phyloP scores from a whole-genome alignment of 1,140 invertebrate species.

The Drosophila triauraria region DNA sequence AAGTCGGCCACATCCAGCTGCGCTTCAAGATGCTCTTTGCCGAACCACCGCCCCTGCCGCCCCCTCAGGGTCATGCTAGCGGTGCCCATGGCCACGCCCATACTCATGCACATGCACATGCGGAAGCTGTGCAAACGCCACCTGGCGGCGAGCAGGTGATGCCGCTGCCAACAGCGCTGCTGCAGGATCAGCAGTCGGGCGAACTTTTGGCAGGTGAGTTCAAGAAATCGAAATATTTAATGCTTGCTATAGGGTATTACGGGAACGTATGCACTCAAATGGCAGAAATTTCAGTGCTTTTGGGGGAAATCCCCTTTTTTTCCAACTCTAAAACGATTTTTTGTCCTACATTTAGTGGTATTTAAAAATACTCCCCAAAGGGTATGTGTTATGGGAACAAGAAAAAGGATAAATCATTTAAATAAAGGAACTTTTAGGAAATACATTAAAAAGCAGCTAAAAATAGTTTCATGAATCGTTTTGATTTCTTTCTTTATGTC shows the following conservation, averaged over 20 bases:
- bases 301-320: neutral
- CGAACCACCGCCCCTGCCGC: constrained; percentile 50
- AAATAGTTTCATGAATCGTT: no score
- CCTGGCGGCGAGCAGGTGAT: constrained; percentile 32
- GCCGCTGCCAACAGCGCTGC: constrained; percentile 45
- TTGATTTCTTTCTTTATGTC: no score
- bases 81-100: constrained; percentile 21
- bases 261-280: no score
- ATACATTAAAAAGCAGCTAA: no score
- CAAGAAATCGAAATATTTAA: constrained; percentile 5
- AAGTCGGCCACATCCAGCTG: constrained; percentile 62
- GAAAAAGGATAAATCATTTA: no score
- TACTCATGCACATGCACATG: constrained; percentile 25
- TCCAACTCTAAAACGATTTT: neutral
- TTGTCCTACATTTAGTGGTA: no score
- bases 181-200: constrained; percentile 61
- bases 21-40: constrained; percentile 77
- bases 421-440: no score
- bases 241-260: neutral
- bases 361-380: no score
- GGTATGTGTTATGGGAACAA: no score
- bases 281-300: neutral
- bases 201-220: constrained; percentile 68
- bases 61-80: constrained; percentile 33
- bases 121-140: constrained; percentile 10